These are phyloP conservation scores for roundworm (Caenorhabditis elegans) DNA, from an alignment of 1,140 invertebrate genomes.

Conservation along the genomic window DNA sequence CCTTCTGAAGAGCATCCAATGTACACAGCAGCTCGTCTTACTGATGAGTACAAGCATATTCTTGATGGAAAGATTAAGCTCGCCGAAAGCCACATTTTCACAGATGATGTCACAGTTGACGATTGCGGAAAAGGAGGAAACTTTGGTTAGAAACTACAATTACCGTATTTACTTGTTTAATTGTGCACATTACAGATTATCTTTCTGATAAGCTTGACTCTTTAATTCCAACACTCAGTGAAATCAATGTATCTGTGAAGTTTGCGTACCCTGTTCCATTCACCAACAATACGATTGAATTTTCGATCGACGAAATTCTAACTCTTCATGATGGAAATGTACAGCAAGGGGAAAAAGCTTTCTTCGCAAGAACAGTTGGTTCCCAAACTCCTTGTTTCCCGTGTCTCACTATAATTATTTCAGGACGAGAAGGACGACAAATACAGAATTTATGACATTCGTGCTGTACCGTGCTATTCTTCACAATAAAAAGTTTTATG, in stretches of 20 bases:
- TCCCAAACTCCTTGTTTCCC: background rate
- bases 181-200: background rate
- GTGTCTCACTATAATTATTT: background rate
- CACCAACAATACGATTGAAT: background rate
- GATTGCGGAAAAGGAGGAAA: slow-evolving; percentile 1
- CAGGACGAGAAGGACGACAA: background rate
- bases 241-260: background rate
- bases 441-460: background rate
- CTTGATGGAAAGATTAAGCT: background rate
- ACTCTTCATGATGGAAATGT: background rate
- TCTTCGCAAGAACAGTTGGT: background rate
- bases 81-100: background rate
- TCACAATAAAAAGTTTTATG: too few relatives aligned
- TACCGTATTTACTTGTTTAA: too few relatives aligned
- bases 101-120: background rate
- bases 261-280: slow-evolving; percentile 1
- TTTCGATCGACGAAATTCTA: background rate
- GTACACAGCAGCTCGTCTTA: background rate
- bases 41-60: background rate
- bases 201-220: background rate
- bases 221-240: background rate
- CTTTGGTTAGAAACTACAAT: background rate
- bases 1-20: background rate
- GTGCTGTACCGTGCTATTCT: background rate
- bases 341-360: background rate